Percentiles rank a stretch among this genome's conserved stretches.
phyloP scores from a whole-genome alignment of 2,888 invertebrate species.

The Galeruca laticollis region DNA sequence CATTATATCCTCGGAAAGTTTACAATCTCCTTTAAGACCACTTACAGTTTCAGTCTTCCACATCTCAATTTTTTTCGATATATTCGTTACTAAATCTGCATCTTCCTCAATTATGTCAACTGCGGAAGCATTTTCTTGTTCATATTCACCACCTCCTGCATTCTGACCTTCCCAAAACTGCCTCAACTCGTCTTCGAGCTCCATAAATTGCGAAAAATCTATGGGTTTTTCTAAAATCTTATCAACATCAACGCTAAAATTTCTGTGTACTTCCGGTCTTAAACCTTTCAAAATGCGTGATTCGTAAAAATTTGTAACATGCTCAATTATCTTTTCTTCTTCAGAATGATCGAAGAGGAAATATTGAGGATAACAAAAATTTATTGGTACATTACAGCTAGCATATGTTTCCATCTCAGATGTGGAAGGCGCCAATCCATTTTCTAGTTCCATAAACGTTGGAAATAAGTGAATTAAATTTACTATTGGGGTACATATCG shows the following conservation, averaged over 20 bases:
- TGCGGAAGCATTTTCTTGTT: neutral
- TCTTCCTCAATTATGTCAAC: neutral
- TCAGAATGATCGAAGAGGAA: slow-evolving; percentile 39
- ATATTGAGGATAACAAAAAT: slow-evolving; percentile 51
- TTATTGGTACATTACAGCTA: slow-evolving; percentile 46
- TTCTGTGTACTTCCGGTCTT: slow-evolving; percentile 10
- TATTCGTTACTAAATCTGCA: slow-evolving; percentile 7
- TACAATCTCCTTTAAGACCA: slow-evolving; percentile 28
- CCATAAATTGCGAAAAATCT: slow-evolving; percentile 19
- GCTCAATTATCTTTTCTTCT: slow-evolving; percentile 33
- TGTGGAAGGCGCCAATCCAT: slow-evolving; percentile 60
- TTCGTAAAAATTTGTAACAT: slow-evolving; percentile 29
- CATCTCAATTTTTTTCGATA: slow-evolving; percentile 18
- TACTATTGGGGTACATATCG: slow-evolving; percentile 49
- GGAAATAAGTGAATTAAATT: slow-evolving; percentile 69
- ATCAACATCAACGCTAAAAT: slow-evolving; percentile 28
- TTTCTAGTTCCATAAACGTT: slow-evolving; percentile 70
- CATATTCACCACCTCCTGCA: slow-evolving; percentile 9
- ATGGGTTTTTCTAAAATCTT: slow-evolving; percentile 25
- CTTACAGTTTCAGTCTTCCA: slow-evolving; percentile 22
- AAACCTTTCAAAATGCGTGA: slow-evolving; percentile 21
- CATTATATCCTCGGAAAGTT: slow-evolving; percentile 42
- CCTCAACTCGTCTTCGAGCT: slow-evolving; percentile 9
- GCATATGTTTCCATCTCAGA: slow-evolving; percentile 51
- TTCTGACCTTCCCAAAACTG: slow-evolving; percentile 4